Percentiles rank a stretch among this genome's conserved stretches.
Evolutionary conservation across 2,888 invertebrate genomes (phyloP).

Genomic region (Callinectes sapidus): DNA sequence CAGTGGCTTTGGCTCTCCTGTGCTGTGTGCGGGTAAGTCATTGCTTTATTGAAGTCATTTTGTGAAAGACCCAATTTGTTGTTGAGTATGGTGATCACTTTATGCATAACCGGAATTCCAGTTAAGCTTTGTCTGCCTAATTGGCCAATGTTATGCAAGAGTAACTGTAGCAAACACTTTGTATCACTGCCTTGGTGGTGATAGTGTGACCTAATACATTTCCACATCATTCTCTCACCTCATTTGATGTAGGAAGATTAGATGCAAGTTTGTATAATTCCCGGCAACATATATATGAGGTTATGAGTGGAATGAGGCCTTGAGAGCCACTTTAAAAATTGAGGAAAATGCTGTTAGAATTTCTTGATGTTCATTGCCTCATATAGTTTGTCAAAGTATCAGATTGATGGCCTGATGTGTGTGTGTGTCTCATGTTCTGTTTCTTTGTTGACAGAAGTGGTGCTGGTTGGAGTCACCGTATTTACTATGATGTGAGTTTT

Average conservation of each 20-base stretch:
- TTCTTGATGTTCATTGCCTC: too few species aligned
- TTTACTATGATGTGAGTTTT: background rate
- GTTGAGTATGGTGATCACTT: background rate
- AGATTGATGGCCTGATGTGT: too few species aligned
- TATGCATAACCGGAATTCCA: constrained; percentile 19
- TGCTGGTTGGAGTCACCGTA: too few species aligned
- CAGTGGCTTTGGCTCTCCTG: background rate
- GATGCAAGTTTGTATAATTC: too few species aligned
- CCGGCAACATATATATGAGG: too few species aligned
- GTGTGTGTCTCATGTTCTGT: too few species aligned
- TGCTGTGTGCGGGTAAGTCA: background rate
- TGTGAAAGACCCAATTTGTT: background rate
- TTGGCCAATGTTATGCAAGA: constrained; percentile 17
- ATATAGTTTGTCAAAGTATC: too few species aligned
- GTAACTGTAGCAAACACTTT: background rate
- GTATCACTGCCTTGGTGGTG: background rate
- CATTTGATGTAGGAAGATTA: too few species aligned
- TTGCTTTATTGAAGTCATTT: background rate
- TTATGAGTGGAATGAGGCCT: too few species aligned
- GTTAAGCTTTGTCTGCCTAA: background rate
- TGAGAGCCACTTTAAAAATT: too few species aligned
- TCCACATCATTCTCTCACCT: background rate
- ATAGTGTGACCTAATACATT: background rate
- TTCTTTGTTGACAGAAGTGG: too few species aligned
- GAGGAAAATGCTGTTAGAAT: too few species aligned